phyloP scores from a whole-genome alignment of 2,797 vertebrate species.

The Centropyge bicolor region DNA sequence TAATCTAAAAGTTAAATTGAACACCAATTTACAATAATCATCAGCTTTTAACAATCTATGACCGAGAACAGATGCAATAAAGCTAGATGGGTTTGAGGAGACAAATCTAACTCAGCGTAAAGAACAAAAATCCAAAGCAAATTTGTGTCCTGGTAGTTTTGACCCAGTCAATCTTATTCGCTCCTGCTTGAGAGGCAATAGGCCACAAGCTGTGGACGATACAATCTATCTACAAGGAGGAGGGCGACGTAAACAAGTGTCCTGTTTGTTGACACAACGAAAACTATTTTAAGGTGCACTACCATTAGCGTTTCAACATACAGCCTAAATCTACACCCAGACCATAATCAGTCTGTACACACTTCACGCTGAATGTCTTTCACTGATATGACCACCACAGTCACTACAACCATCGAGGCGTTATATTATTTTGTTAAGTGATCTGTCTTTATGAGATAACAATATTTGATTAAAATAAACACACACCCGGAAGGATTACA shows the following conservation, averaged over 20 bases:
- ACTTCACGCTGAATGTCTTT: background rate
- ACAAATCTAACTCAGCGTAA: background rate
- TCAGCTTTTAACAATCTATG: too few species aligned
- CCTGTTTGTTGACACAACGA: constrained; percentile 49
- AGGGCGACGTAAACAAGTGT: constrained; percentile 71
- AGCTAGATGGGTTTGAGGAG: background rate
- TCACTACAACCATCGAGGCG: fast-evolving
- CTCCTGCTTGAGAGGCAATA: background rate
- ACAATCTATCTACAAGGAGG: background rate
- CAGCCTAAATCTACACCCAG: constrained; percentile 31
- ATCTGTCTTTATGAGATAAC: fast-evolving
- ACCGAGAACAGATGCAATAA: background rate
- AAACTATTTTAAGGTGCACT: constrained; percentile 67
- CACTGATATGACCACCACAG: fast-evolving
- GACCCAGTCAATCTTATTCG: background rate
- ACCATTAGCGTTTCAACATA: constrained; percentile 42
- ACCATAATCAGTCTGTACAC: background rate
- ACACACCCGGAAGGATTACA: constrained; percentile 22
- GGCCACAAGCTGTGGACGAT: background rate
- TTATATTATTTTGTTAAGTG: fast-evolving
- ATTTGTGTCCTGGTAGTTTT: background rate
- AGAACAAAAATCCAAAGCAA: background rate
- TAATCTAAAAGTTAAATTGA: too few species aligned
- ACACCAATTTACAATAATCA: background rate
- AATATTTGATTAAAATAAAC: background rate